Base-by-base conservation (phyloP, 1,140 invertebrate species). In the Meteorus sp. region DNA sequence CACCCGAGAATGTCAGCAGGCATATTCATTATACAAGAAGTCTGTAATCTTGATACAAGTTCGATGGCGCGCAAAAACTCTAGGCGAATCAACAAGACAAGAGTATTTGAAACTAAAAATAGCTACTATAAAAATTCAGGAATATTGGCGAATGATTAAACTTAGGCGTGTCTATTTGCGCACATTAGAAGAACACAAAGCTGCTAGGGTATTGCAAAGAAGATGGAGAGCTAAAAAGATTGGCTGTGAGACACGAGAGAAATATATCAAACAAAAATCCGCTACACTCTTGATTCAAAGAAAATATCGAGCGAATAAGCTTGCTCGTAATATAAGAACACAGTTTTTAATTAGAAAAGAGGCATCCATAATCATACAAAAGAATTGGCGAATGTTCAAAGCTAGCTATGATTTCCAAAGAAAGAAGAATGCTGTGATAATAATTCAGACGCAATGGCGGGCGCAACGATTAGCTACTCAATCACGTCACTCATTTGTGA, bases 391-490 rank as follows among this genome's bases (percentile, higher is more conserved):
- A 45, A 69, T 67, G 65, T 55, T 17, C 9, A 15, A 20, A 8
- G 29, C 47, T 1, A 65, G 43, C 9, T 62, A 44, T 20, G 2
- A 48, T 17, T 75, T 64, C 37, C 39, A 77, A 27, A 57, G 59
- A 51, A 52, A 73, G 29, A 76, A 70, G 66, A 23, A 69, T 39
- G 70, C 71, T n/a, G 56, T 60, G 15, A 47, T 69, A n/a, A 52
- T 60, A 15, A 60, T 80, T 17, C 75, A 78, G 59, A 31, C 15
- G 23, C 27, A 56, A 20, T 75, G 65, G 69, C 68, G 77, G 33
- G 62, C 66, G 2, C 51, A 70, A 44, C 62, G 67, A 20, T 23
- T 29, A 3, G 31, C 51, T 50, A 62, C 57, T 6, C 4, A 56
- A 13, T 59, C 68, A 11, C 72, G 61, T 55, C 33, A 33, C 7